Evolutionary conservation across 2,797 vertebrate species (phyloP).

Genomic region (Rhinichthys osculus): DNA sequence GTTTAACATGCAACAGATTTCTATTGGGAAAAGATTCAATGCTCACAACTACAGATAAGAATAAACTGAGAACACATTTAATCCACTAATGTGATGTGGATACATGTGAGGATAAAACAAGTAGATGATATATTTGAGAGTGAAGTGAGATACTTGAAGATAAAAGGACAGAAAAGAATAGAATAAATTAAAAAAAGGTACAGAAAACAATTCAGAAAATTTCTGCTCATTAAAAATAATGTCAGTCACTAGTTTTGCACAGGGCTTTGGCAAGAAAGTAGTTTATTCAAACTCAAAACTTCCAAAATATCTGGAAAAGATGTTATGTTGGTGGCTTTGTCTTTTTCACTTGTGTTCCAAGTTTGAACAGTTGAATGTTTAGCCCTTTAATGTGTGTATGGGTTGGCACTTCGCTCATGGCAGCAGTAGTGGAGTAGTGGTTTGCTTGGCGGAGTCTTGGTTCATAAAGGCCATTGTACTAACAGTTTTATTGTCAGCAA

Average conservation of each 20-base stretch:
- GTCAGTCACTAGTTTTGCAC: neutral
- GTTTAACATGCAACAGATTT: neutral
- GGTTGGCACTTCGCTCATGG: neutral
- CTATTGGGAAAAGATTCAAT: neutral
- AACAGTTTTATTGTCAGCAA: conserved; percentile 58
- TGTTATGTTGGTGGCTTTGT: conserved; percentile 24
- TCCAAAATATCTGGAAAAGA: conserved; percentile 19
- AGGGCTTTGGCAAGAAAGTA: conserved; percentile 8
- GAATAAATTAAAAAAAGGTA: neutral
- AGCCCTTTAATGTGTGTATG: conserved; percentile 5
- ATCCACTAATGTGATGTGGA: neutral
- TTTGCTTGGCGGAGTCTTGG: conserved; percentile 56
- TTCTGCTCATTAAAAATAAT: neutral
- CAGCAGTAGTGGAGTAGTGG: conserved; percentile 40
- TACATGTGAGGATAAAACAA: neutral
- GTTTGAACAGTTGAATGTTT: conserved; percentile 11
- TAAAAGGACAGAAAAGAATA: neutral
- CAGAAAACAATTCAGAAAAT: neutral
- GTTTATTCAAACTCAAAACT: conserved; percentile 26
- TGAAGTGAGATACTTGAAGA: neutral
- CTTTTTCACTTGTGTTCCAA: conserved; percentile 21
- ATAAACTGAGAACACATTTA: neutral
- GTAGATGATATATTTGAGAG: neutral
- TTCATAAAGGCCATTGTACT: conserved; percentile 23
- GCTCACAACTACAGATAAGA: neutral